Evolutionary conservation across 2,888 invertebrate species (phyloP).

Genomic region (Eumerus sabulonum): DNA sequence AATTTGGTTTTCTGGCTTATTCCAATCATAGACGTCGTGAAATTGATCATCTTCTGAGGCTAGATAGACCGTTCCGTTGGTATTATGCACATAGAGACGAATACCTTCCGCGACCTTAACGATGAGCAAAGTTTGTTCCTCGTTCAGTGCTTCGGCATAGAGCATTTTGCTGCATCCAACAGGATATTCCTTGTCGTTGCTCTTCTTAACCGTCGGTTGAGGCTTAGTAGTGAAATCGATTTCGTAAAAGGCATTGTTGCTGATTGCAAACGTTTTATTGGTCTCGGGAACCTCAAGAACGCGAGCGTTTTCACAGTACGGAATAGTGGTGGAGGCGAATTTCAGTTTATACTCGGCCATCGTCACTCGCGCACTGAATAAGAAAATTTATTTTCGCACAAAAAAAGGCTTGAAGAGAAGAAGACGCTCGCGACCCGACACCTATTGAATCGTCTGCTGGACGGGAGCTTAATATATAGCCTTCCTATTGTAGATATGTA

Average conservation of each 20-base stretch:
- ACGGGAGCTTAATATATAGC: too few species aligned
- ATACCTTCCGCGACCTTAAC: conserved; percentile 20
- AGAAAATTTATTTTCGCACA: too few species aligned
- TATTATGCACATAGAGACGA: conserved; percentile 19
- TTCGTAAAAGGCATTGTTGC: conserved; percentile 20
- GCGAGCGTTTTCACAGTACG: not conserved
- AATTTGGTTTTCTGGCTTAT: conserved; percentile 23
- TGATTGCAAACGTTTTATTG: conserved; percentile 13
- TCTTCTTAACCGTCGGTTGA: conserved; percentile 11
- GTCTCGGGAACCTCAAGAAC: not conserved
- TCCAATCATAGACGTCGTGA: conserved; percentile 28
- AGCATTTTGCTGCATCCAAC: conserved; percentile 1
- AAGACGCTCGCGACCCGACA: too few species aligned
- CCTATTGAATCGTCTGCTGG: too few species aligned
- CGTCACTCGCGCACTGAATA: too few species aligned
- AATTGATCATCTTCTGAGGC: conserved; percentile 30
- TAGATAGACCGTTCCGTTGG: not conserved
- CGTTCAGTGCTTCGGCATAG: conserved; percentile 7
- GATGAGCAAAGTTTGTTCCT: conserved; percentile 11
- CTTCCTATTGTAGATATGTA: too few species aligned
- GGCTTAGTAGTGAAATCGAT: not conserved
- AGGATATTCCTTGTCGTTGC: conserved; percentile 2
- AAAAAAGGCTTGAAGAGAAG: too few species aligned
- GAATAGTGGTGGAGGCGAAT: conserved; percentile 2
- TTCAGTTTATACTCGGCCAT: conserved; percentile 14